These are phyloP conservation scores for Mystacides longicornis DNA, from an alignment of 2,888 invertebrate species.

Conservation along the genomic window DNA sequence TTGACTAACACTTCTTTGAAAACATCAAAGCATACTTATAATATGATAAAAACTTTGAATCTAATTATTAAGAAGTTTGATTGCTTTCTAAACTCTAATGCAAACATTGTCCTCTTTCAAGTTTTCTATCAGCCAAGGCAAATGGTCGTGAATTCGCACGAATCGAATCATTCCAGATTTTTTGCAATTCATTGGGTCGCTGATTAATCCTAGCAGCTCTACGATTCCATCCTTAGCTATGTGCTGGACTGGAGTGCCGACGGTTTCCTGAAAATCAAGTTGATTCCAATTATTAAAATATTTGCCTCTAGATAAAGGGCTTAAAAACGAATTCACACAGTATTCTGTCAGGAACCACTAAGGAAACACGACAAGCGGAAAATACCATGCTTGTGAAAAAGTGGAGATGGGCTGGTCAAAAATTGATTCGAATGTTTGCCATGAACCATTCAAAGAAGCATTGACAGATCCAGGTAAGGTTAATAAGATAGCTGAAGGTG, in stretches of 20 bases:
- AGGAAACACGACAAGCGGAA: no score
- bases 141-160: constrained; percentile 45
- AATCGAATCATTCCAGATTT: constrained; percentile 39
- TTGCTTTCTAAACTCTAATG: background rate
- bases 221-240: constrained; percentile 42
- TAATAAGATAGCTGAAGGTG: no score
- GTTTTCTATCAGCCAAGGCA: constrained; percentile 44
- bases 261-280: constrained; percentile 44
- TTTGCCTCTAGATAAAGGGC: no score
- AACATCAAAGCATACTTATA: background rate
- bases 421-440: no score
- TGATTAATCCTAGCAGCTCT: constrained; percentile 48
- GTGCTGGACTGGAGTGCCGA: constrained; percentile 49
- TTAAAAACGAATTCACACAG: no score
- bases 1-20: background rate
- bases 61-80: background rate
- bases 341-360: no score
- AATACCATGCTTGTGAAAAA: no score
- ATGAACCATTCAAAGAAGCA: no score
- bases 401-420: no score
- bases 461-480: no score
- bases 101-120: constrained; percentile 1
- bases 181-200: constrained; percentile 45
- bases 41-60: background rate
- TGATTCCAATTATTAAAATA: no score